Evolutionary conservation across 2,797 vertebrate species (phyloP), one percentile per base, ranked within the genome.

Genomic region (Huso huso): DNA sequence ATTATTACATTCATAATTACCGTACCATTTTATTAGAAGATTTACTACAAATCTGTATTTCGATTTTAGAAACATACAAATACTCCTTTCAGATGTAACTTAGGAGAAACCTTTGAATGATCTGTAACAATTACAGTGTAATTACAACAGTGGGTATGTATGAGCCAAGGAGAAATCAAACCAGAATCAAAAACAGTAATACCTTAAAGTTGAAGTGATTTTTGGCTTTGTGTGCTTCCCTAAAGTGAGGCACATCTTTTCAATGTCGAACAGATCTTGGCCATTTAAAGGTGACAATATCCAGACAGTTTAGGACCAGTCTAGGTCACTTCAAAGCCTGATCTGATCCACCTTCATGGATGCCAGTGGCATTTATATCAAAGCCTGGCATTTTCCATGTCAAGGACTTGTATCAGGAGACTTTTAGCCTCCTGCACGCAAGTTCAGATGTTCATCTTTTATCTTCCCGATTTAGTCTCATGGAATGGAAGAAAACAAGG

Each of bases 291-390:
- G 37, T 37, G 37, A 37, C 1, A 58, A 58, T n/a, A 58, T 13
- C 55, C 55, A 58, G 55, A 58, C 12, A 58, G 55, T 7, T 58
- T 58, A 7, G 55, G 55, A 58, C 55, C 15, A 13, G 12, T n/a
- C 55, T n/a, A n/a, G 59, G 7, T 66, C 66, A 74, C 73, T 78
- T 80, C 73, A 84, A 83, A 86, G 73, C 52, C 53, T 63, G 69
- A 77, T 76, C 68, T 78, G 71, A 78, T 69, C 72, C 73, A 73
- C 73, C 70, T 75, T 74, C 81, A 76, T 70, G 69, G 76, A 77
- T 77, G 77, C 74, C 75, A 74, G 74, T 82, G 71, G 80, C 69
- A 79, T 78, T 78, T 73, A 76, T 83, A 71, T 77, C 69, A 81
- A 81, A 77, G 70, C 72, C 69, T 84, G 74, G 71, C 75, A 76